These are phyloP conservation scores for Cephus sareptanus DNA, from an alignment of 2,888 invertebrate species.

Conservation along the genomic window DNA sequence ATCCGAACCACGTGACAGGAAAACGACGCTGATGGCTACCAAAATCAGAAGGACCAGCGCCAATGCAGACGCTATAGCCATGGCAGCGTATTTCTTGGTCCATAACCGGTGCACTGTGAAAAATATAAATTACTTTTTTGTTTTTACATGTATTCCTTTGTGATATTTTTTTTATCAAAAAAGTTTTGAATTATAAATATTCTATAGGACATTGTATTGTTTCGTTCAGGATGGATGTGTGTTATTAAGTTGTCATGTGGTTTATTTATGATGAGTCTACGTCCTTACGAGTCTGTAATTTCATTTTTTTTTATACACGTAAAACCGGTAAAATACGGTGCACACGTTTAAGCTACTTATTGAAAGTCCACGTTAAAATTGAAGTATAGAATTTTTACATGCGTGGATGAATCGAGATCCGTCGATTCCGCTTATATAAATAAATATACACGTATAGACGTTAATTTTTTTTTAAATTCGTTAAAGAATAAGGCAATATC, in stretches of 20 bases:
- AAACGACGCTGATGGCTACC: constrained; percentile 36
- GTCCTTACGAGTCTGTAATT: neutral
- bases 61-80: constrained; percentile 31
- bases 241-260: neutral
- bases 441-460: too few relatives aligned
- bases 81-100: constrained; percentile 47
- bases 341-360: neutral
- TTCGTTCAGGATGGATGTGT: neutral
- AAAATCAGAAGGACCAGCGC: constrained; percentile 40
- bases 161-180: too few relatives aligned
- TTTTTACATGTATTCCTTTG: neutral
- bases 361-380: neutral
- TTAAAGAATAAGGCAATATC: neutral
- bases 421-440: neutral
- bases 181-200: neutral
- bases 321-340: neutral
- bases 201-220: neutral
- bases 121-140: constrained; percentile 18
- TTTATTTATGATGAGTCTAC: neutral
- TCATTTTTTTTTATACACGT: neutral
- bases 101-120: constrained; percentile 48
- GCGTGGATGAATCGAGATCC: neutral
- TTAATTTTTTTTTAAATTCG: neutral
- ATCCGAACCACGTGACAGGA: constrained; percentile 26
- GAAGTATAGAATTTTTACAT: neutral